These are phyloP conservation scores for Champsocephalus esox DNA, from an alignment of 2,797 vertebrate genomes.

Conservation along the genomic window DNA sequence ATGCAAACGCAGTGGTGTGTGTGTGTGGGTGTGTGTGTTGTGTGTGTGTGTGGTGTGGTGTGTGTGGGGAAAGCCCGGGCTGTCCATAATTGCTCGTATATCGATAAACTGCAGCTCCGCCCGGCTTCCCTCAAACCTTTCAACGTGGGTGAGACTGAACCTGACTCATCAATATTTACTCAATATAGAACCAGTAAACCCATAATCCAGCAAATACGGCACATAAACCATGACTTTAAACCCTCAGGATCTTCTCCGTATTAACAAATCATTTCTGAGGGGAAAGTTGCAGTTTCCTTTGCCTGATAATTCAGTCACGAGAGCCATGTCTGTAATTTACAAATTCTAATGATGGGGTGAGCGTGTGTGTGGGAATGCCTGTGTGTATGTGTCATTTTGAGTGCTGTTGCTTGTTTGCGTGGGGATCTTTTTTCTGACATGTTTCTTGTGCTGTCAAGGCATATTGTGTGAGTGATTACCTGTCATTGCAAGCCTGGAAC, in stretches of 20 bases:
- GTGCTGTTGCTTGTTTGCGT: conserved; percentile 65
- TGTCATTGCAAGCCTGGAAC: conserved; percentile 75
- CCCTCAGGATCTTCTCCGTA: conserved; percentile 36
- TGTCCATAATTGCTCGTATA: conserved; percentile 32
- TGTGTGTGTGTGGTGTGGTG: not conserved
- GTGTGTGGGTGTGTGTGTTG: too few relatives aligned
- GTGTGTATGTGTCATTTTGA: conserved; percentile 51
- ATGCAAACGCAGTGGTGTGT: conserved; percentile 29
- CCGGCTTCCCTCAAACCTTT: conserved; percentile 42
- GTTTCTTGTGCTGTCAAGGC: conserved; percentile 78
- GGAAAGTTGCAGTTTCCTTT: conserved; percentile 37
- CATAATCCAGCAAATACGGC: conserved; percentile 56
- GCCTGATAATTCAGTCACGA: conserved; percentile 32
- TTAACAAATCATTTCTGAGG: conserved; percentile 51
- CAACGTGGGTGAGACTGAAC: conserved; percentile 45
- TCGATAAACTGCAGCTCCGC: conserved; percentile 39
- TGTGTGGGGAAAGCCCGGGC: conserved; percentile 34
- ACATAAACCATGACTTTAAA: conserved; percentile 35
- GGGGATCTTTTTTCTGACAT: conserved; percentile 72
- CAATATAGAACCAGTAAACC: conserved; percentile 52
- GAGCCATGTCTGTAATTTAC: conserved; percentile 40
- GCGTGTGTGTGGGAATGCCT: conserved; percentile 45
- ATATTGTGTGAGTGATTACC: conserved; percentile 80
- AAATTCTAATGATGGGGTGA: conserved; percentile 37
- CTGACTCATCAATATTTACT: conserved; percentile 63